Base-by-base conservation (phyloP, 1,140 invertebrate genomes). In the Drosophila pseudoobscura region DNA sequence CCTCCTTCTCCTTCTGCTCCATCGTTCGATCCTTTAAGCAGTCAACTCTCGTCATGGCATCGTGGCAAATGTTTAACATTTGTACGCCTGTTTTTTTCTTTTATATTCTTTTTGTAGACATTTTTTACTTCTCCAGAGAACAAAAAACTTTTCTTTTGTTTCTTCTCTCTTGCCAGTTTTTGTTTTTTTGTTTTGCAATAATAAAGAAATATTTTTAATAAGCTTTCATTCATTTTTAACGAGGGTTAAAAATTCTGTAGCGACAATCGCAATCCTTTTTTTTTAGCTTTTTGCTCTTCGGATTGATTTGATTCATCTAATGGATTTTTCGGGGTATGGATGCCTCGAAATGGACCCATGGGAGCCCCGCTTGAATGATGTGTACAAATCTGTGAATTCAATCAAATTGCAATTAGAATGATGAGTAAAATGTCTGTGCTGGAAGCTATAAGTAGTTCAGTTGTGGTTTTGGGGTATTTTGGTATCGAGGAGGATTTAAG, bases 141-240 rank as follows among this genome's bases (percentile, higher is more conserved):
- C 29, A 45, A 61, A 60, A 69, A 69, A 22, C 22, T 49, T 59
- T 64, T 69, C 44, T 60, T 76, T 63, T 75, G 55, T 63, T 71
- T 74, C 13, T 29, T 59, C 69, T 61, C 46, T 50, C n/a, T 50
- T 11, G 31, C 8, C 65, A 45, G 24, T 26, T 26, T 26, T 26
- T 26, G 4, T 26, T 68, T 64, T 64, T 74, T 63, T 74, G 50
- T 76, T 69, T 55, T 24, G 46, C 63, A 64, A 88, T 83, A 87
- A 88, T 87, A 83, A 87, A 83, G 83, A 87, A 87, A 87, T 87
- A 87, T 87, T 87, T 87, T 83, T 87, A 87, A 87, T 89, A 87
- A 87, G 83, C 83, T 87, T 88, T 87, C 83, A 87, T 87, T 87
- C 78, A 88, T 87, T 87, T 85, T 88, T 87, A 87, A 87, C 82